Evolutionary conservation across 2,888 invertebrate genomes (phyloP).

Genomic region (Eurytoma californica): DNA sequence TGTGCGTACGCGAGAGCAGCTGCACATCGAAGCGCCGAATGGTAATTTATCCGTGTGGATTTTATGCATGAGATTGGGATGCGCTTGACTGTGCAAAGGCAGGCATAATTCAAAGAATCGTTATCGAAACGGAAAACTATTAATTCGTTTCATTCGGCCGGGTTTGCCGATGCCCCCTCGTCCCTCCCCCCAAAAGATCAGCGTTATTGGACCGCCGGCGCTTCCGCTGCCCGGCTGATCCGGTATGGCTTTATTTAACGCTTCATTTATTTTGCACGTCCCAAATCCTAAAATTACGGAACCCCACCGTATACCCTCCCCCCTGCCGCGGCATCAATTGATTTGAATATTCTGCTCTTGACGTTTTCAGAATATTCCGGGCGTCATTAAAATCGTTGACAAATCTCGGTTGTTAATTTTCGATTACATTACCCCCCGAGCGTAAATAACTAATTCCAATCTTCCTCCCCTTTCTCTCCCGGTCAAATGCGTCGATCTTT

Average conservation of each 20-base stretch:
- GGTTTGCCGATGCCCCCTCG: slow-evolving; percentile 11
- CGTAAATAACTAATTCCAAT: too few relatives aligned
- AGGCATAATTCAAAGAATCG: slow-evolving; percentile 32
- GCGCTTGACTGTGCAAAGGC: not conserved
- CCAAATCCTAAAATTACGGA: slow-evolving; percentile 3
- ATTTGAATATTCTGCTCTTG: not conserved
- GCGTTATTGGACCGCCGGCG: slow-evolving; percentile 20
- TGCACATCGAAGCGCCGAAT: too few relatives aligned
- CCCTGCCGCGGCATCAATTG: not conserved
- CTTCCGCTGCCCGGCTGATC: not conserved
- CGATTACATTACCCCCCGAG: too few relatives aligned
- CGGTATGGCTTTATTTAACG: slow-evolving; percentile 25
- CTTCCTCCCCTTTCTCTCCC: too few relatives aligned
- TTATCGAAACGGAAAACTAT: slow-evolving; percentile 34
- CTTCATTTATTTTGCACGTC: slow-evolving; percentile 29
- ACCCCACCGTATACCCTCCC: too few relatives aligned
- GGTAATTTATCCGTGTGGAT: slow-evolving; percentile 21
- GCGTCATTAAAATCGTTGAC: slow-evolving; percentile 12
- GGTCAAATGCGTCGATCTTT: too few relatives aligned
- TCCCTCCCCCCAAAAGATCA: slow-evolving; percentile 23
- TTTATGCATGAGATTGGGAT: not conserved
- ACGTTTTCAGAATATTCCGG: not conserved
- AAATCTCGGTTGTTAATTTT: too few relatives aligned
- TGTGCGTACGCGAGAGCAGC: too few relatives aligned
- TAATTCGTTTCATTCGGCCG: slow-evolving; percentile 27